These are phyloP conservation scores for Leptobrachium ailaonicum DNA, from an alignment of 2,113 vertebrate species.

Conservation along the genomic window DNA sequence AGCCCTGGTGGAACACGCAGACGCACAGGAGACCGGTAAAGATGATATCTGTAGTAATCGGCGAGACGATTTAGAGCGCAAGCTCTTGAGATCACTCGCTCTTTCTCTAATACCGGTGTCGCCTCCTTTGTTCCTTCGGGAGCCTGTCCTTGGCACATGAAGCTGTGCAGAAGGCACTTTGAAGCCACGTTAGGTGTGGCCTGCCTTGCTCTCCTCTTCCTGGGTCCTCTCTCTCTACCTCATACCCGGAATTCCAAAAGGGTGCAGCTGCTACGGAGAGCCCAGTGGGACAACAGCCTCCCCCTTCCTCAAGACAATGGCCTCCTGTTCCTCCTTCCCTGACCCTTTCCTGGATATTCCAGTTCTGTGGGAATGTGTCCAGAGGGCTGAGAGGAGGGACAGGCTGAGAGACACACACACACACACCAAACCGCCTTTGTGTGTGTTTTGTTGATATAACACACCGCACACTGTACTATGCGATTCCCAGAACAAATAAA, in stretches of 20 bases:
- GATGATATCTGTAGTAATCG: too few species aligned
- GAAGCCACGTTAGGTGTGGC: constrained; percentile 21
- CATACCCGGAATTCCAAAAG: constrained; percentile 46
- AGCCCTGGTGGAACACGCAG: too few species aligned
- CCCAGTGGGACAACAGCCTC: constrained; percentile 6
- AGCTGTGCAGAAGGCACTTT: constrained; percentile 2
- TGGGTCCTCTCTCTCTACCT: constrained; percentile 13
- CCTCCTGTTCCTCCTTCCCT: not conserved
- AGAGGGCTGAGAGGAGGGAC: not conserved
- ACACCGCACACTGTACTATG: too few species aligned
- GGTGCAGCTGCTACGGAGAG: constrained; percentile 48
- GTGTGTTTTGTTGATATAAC: too few species aligned
- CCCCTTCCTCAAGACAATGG: not conserved
- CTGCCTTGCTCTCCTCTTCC: constrained; percentile 30
- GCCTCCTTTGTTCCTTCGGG: not conserved
- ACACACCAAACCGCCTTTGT: too few species aligned
- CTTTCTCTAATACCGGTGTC: too few species aligned
- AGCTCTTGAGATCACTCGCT: too few species aligned
- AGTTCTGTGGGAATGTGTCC: constrained; percentile 3
- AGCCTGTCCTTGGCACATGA: not conserved
- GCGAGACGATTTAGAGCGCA: too few species aligned
- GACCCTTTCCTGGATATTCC: constrained; percentile 1
- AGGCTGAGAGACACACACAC: too few species aligned
- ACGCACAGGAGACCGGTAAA: too few species aligned
- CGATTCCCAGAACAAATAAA: too few species aligned